Conservation (phyloP, 2,888 invertebrate genomes). For the Drosophila ezoana region DNA sequence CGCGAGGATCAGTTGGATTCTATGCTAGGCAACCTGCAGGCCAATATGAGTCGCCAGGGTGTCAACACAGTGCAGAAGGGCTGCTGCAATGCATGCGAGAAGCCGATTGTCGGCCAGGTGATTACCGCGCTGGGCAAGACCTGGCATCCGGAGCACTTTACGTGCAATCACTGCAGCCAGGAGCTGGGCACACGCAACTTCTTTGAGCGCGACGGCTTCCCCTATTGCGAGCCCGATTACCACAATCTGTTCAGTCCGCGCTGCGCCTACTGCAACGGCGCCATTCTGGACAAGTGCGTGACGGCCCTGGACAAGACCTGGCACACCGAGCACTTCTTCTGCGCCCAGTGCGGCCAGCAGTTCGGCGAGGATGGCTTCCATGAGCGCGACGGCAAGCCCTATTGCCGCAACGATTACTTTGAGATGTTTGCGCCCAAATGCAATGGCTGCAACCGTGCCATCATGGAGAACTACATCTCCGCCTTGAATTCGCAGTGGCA, state of each 20-base stretch:
- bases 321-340: conserved; percentile 99
- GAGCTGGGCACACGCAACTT: conserved; percentile 99
- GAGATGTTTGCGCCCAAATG: conserved; percentile 99
- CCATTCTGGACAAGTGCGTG: conserved; percentile 99
- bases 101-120: conserved; percentile 99
- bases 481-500: conserved; percentile 99
- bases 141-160: conserved; percentile 99
- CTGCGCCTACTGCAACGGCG: conserved; percentile 99
- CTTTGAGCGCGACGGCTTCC: conserved; percentile 98
- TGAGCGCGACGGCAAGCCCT: conserved; percentile 97
- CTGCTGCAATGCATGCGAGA: conserved; percentile 99
- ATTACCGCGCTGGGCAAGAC: conserved; percentile 97
- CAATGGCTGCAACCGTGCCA: conserved; percentile 97
- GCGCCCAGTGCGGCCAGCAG: conserved; percentile 98
- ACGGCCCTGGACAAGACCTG: conserved; percentile 98
- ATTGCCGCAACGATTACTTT: conserved; percentile 98
- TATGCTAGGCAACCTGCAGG: conserved; percentile 89
- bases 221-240: conserved; percentile 99
- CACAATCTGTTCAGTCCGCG: conserved; percentile 99
- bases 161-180: conserved; percentile 98
- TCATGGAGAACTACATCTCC: conserved; percentile 99
- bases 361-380: conserved; percentile 99
- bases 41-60: conserved; percentile 99
- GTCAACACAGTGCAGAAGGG: conserved; percentile 99
- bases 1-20: conserved; percentile 86